phyloP scores from a whole-genome alignment of 1,140 invertebrate genomes.

The Cydia pomonella region DNA sequence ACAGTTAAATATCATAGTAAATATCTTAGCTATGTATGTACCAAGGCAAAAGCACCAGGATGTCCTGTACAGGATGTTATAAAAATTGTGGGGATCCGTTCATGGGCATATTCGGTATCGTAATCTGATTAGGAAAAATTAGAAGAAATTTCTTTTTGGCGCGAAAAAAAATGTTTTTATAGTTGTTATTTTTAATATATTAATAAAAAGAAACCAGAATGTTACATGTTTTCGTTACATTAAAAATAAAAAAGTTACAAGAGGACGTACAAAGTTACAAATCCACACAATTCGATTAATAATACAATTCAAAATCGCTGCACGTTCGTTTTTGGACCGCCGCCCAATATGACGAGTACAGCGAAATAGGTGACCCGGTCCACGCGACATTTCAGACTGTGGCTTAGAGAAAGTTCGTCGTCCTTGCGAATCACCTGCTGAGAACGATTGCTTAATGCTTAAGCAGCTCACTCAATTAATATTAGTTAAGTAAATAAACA shows the following conservation, averaged over 20 bases:
- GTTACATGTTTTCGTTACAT: neutral
- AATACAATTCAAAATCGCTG: conserved; percentile 35
- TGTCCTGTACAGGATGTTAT: too few relatives aligned
- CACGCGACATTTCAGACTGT: conserved; percentile 52
- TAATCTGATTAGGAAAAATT: too few relatives aligned
- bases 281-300: neutral
- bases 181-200: neutral
- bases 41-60: neutral
- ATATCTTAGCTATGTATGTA: neutral
- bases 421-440: conserved; percentile 49
- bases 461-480: neutral
- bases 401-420: conserved; percentile 60
- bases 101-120: too few relatives aligned
- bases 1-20: conserved; percentile 11
- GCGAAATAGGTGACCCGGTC: conserved; percentile 63
- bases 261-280: neutral
- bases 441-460: conserved; percentile 32
- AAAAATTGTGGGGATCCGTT: too few relatives aligned
- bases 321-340: conserved; percentile 41
- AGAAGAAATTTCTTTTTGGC: too few relatives aligned
- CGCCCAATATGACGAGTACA: conserved; percentile 56
- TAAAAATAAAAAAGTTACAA: conserved; percentile 11
- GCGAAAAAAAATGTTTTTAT: too few relatives aligned
- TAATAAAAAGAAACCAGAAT: conserved; percentile 9
- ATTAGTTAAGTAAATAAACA: conserved; percentile 7